phyloP scores from a whole-genome alignment of 2,113 vertebrate genomes.

The Numenius arquata region DNA sequence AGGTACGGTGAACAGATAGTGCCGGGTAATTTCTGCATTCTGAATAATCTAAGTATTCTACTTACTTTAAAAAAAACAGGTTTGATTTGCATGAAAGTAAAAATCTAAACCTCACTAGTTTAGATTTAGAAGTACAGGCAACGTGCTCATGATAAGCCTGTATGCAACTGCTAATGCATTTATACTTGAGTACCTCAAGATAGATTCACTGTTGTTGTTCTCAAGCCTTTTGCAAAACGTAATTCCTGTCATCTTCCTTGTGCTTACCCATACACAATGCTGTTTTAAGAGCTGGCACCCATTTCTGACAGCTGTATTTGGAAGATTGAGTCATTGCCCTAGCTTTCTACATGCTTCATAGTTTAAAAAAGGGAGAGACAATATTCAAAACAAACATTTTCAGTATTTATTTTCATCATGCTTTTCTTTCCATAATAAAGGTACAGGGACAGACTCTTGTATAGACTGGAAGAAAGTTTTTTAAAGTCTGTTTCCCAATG shows the following conservation, averaged over 20 bases:
- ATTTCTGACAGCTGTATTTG: conserved; percentile 61
- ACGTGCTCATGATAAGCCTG: background rate
- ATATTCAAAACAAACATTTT: background rate
- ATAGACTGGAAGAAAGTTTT: background rate
- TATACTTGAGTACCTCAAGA: background rate
- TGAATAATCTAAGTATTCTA: background rate
- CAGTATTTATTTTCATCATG: background rate
- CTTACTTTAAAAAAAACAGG: background rate
- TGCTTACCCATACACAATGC: background rate
- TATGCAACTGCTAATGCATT: background rate
- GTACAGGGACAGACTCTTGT: background rate
- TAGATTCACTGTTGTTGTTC: background rate
- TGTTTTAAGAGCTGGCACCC: conserved; percentile 20
- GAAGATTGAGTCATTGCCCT: conserved; percentile 28
- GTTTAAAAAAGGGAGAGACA: background rate
- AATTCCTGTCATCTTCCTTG: background rate
- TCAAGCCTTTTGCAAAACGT: background rate
- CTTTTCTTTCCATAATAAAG: background rate
- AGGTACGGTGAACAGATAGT: background rate
- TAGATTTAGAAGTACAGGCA: background rate
- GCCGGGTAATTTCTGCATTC: background rate
- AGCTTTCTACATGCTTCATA: conserved; percentile 9
- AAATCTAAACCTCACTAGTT: background rate
- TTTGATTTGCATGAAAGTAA: background rate
- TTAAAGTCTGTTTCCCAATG: background rate